Evolutionary conservation across 2,888 invertebrate genomes (phyloP), one percentile per base, ranked within the genome.

Genomic region (Nomada fabriciana): DNA sequence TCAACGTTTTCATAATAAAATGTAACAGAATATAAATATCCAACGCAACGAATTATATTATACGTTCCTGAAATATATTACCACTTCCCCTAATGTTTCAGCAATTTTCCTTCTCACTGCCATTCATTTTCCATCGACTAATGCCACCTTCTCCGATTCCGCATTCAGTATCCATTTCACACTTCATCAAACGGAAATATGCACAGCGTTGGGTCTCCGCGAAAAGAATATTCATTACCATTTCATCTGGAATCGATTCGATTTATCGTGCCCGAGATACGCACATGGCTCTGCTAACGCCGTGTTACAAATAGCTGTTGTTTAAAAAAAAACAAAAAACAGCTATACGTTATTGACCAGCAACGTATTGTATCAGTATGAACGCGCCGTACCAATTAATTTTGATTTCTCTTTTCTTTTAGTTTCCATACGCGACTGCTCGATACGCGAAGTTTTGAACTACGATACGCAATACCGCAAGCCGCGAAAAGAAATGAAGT

Each of bases 241-340:
- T 60, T 74, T 68, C 55, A 74, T 63, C 70, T 61, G 69, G 64
- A 63, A 65, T 68, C 59, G 57, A 63, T 69, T 64, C 53, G 68
- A 72, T 68, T 47, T 47, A 10, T 47, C 47, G 47, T 47, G 47
- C 3, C 15, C 47, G 47, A 47, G 47, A 47, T 47, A 13, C 11
- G 47, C 15, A 47, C 47, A 15, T 15, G 15, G 11, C 47, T 13
- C 15, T 47, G 11, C 13, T 47, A 47, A 47, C 47, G 1, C 1
- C 4, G 2, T 47, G 36, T 36, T 36, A 15, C 47, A 47, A 15
- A 47, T 13, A 47, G 47, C 7, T 13, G 47, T 47, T 13, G 47
- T 10, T 47, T 47, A 2, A 13, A 13, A 15, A 7, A 0, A 2
- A 15, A 13, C 11, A 0, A 13, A 15, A 47, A 47, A 47, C 2